Evolutionary conservation across 2,797 vertebrate genomes (phyloP), one percentile per base, ranked within the genome.

Genomic region (Melanotaenia boesemani): DNA sequence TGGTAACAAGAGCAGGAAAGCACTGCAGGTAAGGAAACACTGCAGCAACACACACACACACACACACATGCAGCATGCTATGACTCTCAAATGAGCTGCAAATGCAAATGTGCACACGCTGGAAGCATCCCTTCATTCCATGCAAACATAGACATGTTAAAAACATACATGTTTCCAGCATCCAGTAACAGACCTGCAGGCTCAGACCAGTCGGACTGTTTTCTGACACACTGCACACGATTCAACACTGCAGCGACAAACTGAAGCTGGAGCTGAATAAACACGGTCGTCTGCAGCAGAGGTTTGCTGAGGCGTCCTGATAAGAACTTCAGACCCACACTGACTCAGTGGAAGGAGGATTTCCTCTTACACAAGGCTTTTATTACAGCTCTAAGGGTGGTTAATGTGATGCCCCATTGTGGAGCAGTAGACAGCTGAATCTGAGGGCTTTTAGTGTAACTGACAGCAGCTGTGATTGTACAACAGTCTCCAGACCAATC

Each of bases 11-110:
- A 82, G 72, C 74, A 86, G 83, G 81, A 86, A 85, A 81, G 72
- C 84, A 75, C 71, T 74, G 84, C 78, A 85, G 84, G 86, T 87
- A 86, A 85, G 79, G 63, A 74, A 79, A 83, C 74, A 84, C 81
- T 82, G 59, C 22, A 1, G 55, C 20, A 63, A 8, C 65, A n/a
- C 16, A 32, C n/a, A n/a, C n/a, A n/a, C n/a, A n/a, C n/a, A 8
- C 65, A n/a, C 16, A 32, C 66, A 57, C n/a, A 60, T 18, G 48
- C 63, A 74, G 70, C 20, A 8, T 18, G 44, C 28, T 11, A 32
- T 26, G 11, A 41, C 36, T 37, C 18, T 34, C 11, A 59, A 62
- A 74, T 61, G 24, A 77, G 22, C 46, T 62, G 2, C 24, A 59
- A 36, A 57, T 69, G 56, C 28, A 63, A 52, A 56, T 0, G n/a